phyloP scores from a whole-genome alignment of 2,113 vertebrate genomes.

The Mobula birostris region DNA sequence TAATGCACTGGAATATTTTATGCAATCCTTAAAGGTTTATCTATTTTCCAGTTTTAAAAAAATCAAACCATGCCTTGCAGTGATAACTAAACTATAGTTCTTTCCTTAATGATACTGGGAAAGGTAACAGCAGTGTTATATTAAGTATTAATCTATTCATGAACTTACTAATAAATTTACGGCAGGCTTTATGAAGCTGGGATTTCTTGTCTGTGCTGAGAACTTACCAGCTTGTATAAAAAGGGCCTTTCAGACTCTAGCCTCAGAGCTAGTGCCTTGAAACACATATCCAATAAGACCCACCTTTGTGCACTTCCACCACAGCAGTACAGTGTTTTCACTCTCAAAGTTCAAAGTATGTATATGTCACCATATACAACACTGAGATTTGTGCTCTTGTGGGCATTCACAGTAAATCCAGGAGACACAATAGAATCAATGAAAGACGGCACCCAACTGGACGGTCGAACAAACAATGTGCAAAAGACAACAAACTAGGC shows the following conservation, averaged over 20 bases:
- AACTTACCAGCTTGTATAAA: neutral
- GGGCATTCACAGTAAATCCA: too few species aligned
- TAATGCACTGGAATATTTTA: constrained; percentile 4
- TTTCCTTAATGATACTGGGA: neutral
- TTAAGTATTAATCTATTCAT: neutral
- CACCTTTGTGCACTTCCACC: neutral
- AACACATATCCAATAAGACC: neutral
- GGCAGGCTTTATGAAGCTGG: neutral
- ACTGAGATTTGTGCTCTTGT: too few species aligned
- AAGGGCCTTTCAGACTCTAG: neutral
- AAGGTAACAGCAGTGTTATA: neutral
- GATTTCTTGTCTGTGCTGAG: neutral
- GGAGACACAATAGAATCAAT: too few species aligned
- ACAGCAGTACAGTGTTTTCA: neutral
- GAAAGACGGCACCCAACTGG: too few species aligned
- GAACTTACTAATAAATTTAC: neutral
- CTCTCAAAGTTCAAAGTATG: too few species aligned
- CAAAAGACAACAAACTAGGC: too few species aligned
- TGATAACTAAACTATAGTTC: neutral
- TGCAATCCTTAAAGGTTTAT: neutral
- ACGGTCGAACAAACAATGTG: too few species aligned
- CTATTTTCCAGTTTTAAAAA: neutral
- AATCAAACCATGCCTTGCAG: neutral
- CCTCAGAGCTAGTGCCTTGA: neutral
- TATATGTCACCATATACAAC: too few species aligned